Evolutionary conservation across 2,888 invertebrate genomes (phyloP).

Genomic region (Malacosoma neustria): DNA sequence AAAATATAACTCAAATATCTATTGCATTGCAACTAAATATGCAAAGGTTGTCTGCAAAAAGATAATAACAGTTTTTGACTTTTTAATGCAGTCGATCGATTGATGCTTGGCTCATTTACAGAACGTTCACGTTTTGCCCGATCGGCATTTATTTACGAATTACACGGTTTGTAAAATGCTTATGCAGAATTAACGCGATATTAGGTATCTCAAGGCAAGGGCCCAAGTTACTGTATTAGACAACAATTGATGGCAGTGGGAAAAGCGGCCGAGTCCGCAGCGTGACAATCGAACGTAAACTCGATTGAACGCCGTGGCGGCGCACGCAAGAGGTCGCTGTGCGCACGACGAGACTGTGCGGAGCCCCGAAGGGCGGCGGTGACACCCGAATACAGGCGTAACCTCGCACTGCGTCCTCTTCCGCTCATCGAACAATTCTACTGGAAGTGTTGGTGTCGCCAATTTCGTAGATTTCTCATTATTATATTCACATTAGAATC

Average conservation of each 20-base stretch:
- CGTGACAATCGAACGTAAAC: slow-evolving; percentile 59
- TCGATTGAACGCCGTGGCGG: slow-evolving; percentile 46
- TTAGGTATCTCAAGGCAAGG: slow-evolving; percentile 41
- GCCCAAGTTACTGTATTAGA: slow-evolving; percentile 55
- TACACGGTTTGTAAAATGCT: slow-evolving; percentile 24
- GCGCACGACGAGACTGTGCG: slow-evolving; percentile 51
- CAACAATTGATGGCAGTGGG: slow-evolving; percentile 65
- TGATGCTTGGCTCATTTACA: slow-evolving; percentile 49
- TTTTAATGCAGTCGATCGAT: slow-evolving; percentile 71
- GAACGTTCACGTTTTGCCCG: slow-evolving; percentile 35
- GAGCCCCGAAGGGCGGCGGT: slow-evolving; percentile 39
- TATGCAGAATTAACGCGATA: slow-evolving; percentile 38
- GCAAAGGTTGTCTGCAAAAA: slow-evolving; percentile 49
- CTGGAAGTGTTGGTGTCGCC: slow-evolving; percentile 55
- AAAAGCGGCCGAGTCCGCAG: slow-evolving; percentile 60
- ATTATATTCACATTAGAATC: too few relatives aligned
- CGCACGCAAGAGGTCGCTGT: slow-evolving; percentile 60
- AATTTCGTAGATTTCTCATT: too few relatives aligned
- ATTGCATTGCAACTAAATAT: slow-evolving; percentile 53
- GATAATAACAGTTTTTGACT: slow-evolving; percentile 59
- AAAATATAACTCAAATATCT: slow-evolving; percentile 30
- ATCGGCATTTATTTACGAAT: slow-evolving; percentile 23
- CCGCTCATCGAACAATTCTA: slow-evolving; percentile 55
- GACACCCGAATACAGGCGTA: slow-evolving; percentile 55
- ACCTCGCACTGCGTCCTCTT: slow-evolving; percentile 65